These are phyloP conservation scores for Colius striatus DNA, from an alignment of 2,113 vertebrate genomes.

Conservation along the genomic window DNA sequence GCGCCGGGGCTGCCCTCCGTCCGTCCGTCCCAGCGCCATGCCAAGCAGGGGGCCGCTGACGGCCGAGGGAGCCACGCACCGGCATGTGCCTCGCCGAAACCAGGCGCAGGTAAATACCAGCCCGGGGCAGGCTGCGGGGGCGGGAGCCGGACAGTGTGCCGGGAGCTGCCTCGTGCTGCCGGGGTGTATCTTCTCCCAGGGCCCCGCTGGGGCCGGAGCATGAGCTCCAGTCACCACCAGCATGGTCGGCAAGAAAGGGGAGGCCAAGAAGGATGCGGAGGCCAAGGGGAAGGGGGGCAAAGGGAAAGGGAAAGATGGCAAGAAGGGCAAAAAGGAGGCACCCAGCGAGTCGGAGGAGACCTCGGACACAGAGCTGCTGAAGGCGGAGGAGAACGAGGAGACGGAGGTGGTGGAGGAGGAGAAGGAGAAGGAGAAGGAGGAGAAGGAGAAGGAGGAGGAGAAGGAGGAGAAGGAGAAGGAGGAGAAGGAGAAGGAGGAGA, in stretches of 20 bases:
- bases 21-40: not conserved
- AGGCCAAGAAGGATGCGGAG: slow-evolving; percentile 15
- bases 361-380: slow-evolving; percentile 79
- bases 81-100: not conserved
- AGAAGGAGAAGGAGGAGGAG: too few relatives aligned
- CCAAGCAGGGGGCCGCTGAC: not conserved
- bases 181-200: not conserved
- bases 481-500: slow-evolving; percentile 19
- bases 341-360: slow-evolving; percentile 83
- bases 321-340: slow-evolving; percentile 83
- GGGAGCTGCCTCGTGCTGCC: not conserved
- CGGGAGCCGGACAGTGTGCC: not conserved
- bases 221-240: slow-evolving; percentile 48
- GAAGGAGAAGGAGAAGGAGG: slow-evolving; percentile 75
- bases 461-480: slow-evolving; percentile 54
- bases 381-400: slow-evolving; percentile 60
- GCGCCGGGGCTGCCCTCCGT: not conserved
- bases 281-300: slow-evolving; percentile 24
- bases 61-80: not conserved
- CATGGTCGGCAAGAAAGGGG: slow-evolving; percentile 87
- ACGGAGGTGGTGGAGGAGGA: slow-evolving; percentile 60
- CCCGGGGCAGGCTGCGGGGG: not conserved
- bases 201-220: not conserved
- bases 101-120: slow-evolving; percentile 12
- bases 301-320: slow-evolving; percentile 66